A percentile compares a stretch with the other conserved stretches of the same genome.
Evolutionary conservation across 2,113 vertebrate species (phyloP).

Genomic region (Morone saxatilis): DNA sequence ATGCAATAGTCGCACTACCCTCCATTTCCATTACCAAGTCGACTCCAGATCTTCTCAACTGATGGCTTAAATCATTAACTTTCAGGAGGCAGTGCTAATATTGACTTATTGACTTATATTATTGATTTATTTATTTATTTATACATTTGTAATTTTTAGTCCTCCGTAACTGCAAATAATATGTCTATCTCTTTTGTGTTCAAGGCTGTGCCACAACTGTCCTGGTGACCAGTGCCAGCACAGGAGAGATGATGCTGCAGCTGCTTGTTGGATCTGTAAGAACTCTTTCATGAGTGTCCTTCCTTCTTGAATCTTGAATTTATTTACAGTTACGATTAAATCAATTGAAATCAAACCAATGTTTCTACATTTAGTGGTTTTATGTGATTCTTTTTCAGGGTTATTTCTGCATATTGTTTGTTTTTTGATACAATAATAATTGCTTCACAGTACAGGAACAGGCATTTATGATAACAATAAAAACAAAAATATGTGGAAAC

Average conservation of each 20-base stretch:
- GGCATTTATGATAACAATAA: not conserved
- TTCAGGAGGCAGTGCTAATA: too few species aligned
- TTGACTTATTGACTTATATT: too few species aligned
- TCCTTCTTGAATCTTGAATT: not conserved
- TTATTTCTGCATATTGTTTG: not conserved
- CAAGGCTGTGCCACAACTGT: slow-evolving; percentile 94
- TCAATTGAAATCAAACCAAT: not conserved
- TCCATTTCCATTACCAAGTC: too few species aligned
- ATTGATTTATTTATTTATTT: too few species aligned
- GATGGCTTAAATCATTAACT: too few species aligned
- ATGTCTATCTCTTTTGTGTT: not conserved
- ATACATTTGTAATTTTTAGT: not conserved
- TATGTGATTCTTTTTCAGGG: not conserved
- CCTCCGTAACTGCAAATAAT: not conserved
- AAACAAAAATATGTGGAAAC: not conserved
- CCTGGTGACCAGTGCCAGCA: slow-evolving; percentile 92
- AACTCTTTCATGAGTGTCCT: not conserved
- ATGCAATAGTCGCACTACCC: too few species aligned
- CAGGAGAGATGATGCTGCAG: slow-evolving; percentile 96
- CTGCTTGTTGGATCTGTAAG: slow-evolving; percentile 92
- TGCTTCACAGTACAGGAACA: not conserved
- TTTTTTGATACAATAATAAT: not conserved
- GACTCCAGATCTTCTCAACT: too few species aligned
- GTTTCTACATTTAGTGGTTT: not conserved
- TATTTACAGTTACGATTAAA: not conserved